Base-by-base conservation (phyloP, 2,797 vertebrate species). In the Crax fasciolata region DNA sequence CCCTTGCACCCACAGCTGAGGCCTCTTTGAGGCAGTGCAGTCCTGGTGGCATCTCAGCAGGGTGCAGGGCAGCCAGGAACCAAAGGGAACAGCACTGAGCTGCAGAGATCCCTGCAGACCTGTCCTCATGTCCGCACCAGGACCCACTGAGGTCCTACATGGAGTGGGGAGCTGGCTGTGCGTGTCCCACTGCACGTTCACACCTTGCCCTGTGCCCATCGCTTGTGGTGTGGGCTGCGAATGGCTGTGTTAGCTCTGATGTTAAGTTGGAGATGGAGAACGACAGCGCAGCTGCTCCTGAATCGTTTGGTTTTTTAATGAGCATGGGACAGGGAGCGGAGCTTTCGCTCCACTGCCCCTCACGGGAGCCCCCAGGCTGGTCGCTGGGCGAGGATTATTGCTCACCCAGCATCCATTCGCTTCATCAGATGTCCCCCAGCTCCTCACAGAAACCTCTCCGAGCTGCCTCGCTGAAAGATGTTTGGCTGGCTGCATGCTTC, bases 291-390 rank as follows among this genome's bases (percentile, higher is more conserved):
- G 54, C 82, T 84, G 48, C 68, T 91, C 70, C 78, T 25, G 61
- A 46, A 65, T 85, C 63, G 65, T 87, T 88, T 91, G 61, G 91
- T 85, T 84, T 83, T 89, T 73, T 76, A 43, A 79, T 82, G 58
- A 63, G 61, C 8, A 44, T 74, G 71, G 72, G 35, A 51, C 49
- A 59, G 30, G 52, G 44, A 71, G 49, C 16, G 13, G 54, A 82
- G 74, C 46, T 59, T 1, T 0, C 86, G 51, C 67, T 81, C 41
- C 1, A 0, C 55, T 77, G 43, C 38, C 61, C 32, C 51, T 79
- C 2, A 0, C 28, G 65, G 72, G 73, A 84, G 75, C 44, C 89
- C 67, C 55, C 39, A 58, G 77, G 54, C 63, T 83, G 67, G 25
- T 72, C 78, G 41, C 54, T 28, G n/a, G 62, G 74, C 0, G 2